A percentile compares a stretch with the other conserved stretches of the same genome.
Conservation (phyloP, 2,888 invertebrate genomes). For the Latrodectus hesperus region DNA sequence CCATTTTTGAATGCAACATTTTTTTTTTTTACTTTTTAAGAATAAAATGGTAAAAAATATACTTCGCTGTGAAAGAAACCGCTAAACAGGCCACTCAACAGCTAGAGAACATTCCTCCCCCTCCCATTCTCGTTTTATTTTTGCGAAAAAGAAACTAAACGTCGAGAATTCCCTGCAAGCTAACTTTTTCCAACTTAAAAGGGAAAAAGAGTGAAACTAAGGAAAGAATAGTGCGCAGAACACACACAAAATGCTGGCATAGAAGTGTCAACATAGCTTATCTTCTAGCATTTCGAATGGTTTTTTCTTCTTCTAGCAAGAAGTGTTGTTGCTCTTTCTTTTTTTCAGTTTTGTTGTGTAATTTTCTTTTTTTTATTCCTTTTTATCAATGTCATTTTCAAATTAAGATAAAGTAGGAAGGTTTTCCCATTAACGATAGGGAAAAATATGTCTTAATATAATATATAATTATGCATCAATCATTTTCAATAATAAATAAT, state of each 20-base stretch:
- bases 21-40: constrained; percentile 6
- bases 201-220: neutral
- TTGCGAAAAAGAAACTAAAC: constrained; percentile 9
- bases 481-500: no score
- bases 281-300: constrained; percentile 15
- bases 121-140: neutral
- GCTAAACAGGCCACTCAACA: constrained; percentile 34
- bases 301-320: neutral
- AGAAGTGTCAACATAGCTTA: constrained; percentile 48
- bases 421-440: no score
- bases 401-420: constrained; percentile 15
- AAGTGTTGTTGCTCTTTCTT: neutral
- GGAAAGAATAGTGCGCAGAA: neutral
- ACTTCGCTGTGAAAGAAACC: neutral
- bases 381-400: neutral
- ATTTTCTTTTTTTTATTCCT: neutral
- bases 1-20: neutral
- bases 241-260: no score
- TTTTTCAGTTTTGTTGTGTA: neutral
- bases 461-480: no score
- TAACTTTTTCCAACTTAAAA: neutral
- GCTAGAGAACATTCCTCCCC: constrained; percentile 3
- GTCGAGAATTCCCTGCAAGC: constrained; percentile 10
- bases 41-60: neutral
- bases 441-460: no score